A percentile compares a stretch with the other conserved stretches of the same genome.
Conservation (phyloP, 1,140 invertebrate genomes). For the Drosophila santomea region DNA sequence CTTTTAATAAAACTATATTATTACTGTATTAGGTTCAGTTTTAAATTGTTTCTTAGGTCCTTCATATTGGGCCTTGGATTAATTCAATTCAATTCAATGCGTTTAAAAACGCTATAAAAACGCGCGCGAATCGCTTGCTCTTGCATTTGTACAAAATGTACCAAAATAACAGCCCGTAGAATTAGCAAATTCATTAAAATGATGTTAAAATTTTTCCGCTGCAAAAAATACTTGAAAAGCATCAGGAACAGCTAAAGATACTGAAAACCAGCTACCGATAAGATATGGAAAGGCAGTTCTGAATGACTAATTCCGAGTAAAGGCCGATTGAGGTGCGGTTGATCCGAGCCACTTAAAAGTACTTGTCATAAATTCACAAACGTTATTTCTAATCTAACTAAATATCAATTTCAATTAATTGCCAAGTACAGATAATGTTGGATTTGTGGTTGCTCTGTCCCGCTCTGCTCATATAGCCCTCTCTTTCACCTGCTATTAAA, state of each 20-base stretch:
- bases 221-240: constrained; percentile 4
- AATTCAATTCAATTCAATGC: too few relatives aligned
- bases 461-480: constrained; percentile 1
- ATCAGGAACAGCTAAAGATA: constrained; percentile 22
- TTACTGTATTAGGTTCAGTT: too few relatives aligned
- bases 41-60: too few relatives aligned
- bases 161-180: too few relatives aligned
- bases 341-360: constrained; percentile 28
- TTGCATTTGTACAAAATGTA: neutral
- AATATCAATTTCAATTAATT: constrained; percentile 54
- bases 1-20: too few relatives aligned
- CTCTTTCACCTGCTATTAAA: constrained; percentile 22
- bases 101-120: neutral
- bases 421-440: constrained; percentile 25
- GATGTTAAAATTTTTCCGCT: neutral
- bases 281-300: constrained; percentile 23
- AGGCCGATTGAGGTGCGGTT: constrained; percentile 24
- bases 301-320: constrained; percentile 7
- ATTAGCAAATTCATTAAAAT: neutral
- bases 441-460: constrained; percentile 10
- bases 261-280: constrained; percentile 23
- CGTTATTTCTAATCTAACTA: constrained; percentile 39
- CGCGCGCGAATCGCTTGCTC: neutral
- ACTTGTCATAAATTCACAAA: constrained; percentile 49
- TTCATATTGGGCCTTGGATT: too few relatives aligned